A percentile compares a stretch with the other conserved stretches of the same genome.
Evolutionary conservation across 2,113 vertebrate species (phyloP).

Genomic region (Ptychochromis oligacanthus): DNA sequence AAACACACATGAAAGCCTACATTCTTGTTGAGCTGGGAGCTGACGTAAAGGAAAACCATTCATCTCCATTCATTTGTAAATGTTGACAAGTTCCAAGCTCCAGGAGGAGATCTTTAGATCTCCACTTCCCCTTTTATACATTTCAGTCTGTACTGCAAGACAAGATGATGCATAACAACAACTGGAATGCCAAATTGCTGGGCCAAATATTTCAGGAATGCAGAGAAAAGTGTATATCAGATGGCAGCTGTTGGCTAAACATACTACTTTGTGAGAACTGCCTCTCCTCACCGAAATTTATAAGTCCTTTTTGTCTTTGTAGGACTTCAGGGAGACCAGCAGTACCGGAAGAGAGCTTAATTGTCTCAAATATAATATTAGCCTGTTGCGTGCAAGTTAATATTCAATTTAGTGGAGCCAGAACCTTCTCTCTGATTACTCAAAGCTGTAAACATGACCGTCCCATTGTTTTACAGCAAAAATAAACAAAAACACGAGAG

Average conservation of each 20-base stretch:
- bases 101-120: neutral
- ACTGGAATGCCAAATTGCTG: constrained; percentile 57
- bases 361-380: constrained; percentile 2
- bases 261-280: neutral
- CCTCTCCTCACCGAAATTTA: neutral
- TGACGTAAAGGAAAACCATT: neutral
- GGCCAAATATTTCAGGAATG: constrained; percentile 58
- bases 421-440: neutral
- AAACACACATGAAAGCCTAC: neutral
- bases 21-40: neutral
- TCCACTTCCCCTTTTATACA: neutral
- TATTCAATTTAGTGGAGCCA: neutral
- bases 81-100: neutral
- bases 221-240: constrained; percentile 41
- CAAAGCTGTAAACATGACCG: constrained; percentile 13
- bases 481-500: constrained; percentile 7
- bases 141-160: constrained; percentile 15
- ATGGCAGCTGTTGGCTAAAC: constrained; percentile 29
- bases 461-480: constrained; percentile 25
- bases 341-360: neutral
- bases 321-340: neutral
- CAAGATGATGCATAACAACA: constrained; percentile 58
- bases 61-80: constrained; percentile 17
- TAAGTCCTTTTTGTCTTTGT: neutral
- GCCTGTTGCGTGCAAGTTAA: constrained; percentile 15